Conservation (phyloP, 2,888 invertebrate species). For the Nephrocerus scutellatus region DNA sequence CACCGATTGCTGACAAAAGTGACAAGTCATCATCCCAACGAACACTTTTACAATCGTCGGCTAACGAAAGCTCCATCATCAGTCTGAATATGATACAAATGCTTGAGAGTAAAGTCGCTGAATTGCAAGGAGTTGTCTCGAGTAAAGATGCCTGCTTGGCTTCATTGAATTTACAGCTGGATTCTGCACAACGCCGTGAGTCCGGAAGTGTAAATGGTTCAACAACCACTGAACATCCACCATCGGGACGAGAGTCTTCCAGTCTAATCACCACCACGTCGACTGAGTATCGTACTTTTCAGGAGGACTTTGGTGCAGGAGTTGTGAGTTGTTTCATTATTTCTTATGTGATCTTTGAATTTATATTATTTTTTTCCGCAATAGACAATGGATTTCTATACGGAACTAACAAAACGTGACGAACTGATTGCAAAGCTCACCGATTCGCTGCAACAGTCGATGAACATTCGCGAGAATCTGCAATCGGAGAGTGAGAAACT, state of each 20-base stretch:
- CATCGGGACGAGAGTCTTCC: conserved; percentile 41
- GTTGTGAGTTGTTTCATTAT: conserved; percentile 56
- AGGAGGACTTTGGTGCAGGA: conserved; percentile 61
- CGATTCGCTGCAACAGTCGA: conserved; percentile 61
- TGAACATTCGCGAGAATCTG: conserved; percentile 56
- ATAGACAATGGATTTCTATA: conserved; percentile 70
- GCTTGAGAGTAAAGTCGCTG: conserved; percentile 40
- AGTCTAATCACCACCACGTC: conserved; percentile 47
- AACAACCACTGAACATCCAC: conserved; percentile 26
- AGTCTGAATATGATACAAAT: conserved; percentile 40
- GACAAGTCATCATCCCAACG: conserved; percentile 5
- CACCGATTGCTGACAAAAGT: conserved; percentile 20
- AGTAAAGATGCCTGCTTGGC: conserved; percentile 41
- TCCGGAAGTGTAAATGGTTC: conserved; percentile 28
- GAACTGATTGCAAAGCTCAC: conserved; percentile 65
- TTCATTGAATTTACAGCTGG: conserved; percentile 40
- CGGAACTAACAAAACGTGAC: conserved; percentile 62
- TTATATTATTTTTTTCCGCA: too few species aligned
- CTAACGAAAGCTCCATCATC: conserved; percentile 29
- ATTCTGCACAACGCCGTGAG: conserved; percentile 31
- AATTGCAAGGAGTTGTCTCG: conserved; percentile 37
- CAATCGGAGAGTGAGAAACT: conserved; percentile 57
- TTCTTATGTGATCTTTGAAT: too few species aligned
- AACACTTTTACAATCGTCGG: background rate
- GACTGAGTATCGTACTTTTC: conserved; percentile 65